These are phyloP conservation scores for Lumbricus terrestris DNA, from an alignment of 2,888 invertebrate genomes.

Conservation along the genomic window DNA sequence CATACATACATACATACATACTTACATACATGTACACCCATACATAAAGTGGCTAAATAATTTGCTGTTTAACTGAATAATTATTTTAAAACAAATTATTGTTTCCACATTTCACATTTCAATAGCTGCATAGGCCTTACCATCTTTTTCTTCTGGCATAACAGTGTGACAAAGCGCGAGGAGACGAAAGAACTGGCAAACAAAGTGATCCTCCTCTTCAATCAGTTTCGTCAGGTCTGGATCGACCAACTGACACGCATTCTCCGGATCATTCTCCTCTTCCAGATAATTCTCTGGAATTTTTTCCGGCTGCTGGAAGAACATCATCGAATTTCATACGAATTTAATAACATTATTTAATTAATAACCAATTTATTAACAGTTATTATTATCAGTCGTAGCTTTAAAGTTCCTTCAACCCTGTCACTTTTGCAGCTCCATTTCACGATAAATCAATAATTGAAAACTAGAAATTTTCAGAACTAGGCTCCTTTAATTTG, in stretches of 20 bases:
- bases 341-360: not conserved
- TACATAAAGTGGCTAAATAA: too few species aligned
- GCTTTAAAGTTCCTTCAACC: not conserved
- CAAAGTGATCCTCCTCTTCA: not conserved
- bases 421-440: too few species aligned
- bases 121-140: not conserved
- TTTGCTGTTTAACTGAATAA: too few species aligned
- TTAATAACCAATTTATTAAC: not conserved
- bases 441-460: too few species aligned
- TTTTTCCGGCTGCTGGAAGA: not conserved
- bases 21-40: not conserved
- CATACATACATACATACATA: not conserved
- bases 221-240: not conserved
- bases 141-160: not conserved
- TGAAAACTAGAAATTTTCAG: too few species aligned
- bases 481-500: too few species aligned
- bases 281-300: not conserved
- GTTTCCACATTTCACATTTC: not conserved
- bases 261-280: not conserved
- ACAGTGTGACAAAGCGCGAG: slow-evolving; percentile 19
- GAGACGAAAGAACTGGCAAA: slow-evolving; percentile 14
- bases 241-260: not conserved
- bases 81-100: not conserved
- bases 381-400: not conserved
- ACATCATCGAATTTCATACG: not conserved